Percentiles rank a stretch among this genome's conserved stretches.
phyloP scores from a whole-genome alignment of 2,797 vertebrate genomes.

The Apodemus agrarius region DNA sequence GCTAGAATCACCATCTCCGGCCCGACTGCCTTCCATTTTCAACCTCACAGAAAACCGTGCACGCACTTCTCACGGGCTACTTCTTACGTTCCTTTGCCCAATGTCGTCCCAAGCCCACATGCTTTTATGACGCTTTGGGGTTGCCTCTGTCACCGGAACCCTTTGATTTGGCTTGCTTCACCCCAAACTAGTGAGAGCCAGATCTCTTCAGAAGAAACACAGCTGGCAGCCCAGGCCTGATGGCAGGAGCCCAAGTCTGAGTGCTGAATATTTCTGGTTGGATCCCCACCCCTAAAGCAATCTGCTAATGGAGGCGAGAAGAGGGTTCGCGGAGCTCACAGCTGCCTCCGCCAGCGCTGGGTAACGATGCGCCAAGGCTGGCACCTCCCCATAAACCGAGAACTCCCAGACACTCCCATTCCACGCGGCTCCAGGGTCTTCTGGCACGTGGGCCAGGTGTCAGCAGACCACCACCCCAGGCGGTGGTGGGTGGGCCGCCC shows the following conservation, averaged over 20 bases:
- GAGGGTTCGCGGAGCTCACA: background rate
- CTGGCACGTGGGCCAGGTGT: background rate
- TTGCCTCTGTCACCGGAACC: background rate
- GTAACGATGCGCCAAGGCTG: slow-evolving; percentile 55
- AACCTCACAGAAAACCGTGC: accelerated
- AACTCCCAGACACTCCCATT: background rate
- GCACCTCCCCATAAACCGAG: background rate
- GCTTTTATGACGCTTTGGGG: background rate
- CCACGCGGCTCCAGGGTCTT: background rate
- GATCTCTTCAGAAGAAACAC: background rate
- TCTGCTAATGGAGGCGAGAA: slow-evolving; percentile 73
- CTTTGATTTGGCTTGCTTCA: background rate
- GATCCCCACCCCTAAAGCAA: background rate
- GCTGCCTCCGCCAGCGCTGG: slow-evolving; percentile 66
- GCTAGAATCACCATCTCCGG: background rate
- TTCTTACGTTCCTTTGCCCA: background rate
- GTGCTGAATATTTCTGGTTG: slow-evolving; percentile 45
- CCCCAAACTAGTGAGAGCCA: background rate
- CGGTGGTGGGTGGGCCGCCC: background rate
- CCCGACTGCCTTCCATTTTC: background rate
- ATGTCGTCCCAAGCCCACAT: background rate
- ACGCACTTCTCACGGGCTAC: background rate
- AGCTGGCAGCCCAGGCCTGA: background rate
- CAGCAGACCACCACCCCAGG: background rate
- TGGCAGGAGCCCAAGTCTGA: slow-evolving; percentile 8